Conservation (phyloP, 2,113 vertebrate genomes). For the Oceanites oceanicus region DNA sequence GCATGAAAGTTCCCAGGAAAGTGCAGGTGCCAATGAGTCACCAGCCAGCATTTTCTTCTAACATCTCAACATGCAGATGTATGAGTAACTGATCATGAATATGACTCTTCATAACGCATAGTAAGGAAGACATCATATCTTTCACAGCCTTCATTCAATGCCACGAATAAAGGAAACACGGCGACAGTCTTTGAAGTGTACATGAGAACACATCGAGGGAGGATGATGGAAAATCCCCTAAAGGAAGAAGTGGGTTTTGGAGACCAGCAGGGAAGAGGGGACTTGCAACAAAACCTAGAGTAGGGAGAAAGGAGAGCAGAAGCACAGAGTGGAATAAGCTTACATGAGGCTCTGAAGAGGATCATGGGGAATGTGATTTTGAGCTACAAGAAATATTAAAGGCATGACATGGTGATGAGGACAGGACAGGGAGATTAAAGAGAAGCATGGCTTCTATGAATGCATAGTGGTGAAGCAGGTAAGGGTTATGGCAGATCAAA, state of each 20-base stretch:
- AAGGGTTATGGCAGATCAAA: background rate
- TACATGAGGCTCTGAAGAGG: background rate
- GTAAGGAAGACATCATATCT: background rate
- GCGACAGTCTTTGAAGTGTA: background rate
- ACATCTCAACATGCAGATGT: background rate
- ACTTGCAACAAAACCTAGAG: background rate
- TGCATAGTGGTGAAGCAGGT: background rate
- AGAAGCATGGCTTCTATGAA: background rate
- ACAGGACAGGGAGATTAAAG: background rate
- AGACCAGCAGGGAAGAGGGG: background rate
- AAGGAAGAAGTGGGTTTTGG: background rate
- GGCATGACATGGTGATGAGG: background rate
- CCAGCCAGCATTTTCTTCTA: background rate
- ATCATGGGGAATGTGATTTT: background rate
- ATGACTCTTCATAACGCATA: background rate
- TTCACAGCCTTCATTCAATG: background rate
- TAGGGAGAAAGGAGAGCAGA: background rate
- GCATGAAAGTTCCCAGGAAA: conserved; percentile 31
- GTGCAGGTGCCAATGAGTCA: conserved; percentile 15
- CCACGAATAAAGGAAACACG: background rate
- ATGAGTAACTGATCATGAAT: background rate
- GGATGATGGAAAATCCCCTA: background rate
- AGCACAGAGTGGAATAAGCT: background rate
- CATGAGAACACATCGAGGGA: background rate
- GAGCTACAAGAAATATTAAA: background rate